Evolutionary conservation across 2,888 invertebrate species (phyloP).

Genomic region (Rhopalosiphum nymphaeae): DNA sequence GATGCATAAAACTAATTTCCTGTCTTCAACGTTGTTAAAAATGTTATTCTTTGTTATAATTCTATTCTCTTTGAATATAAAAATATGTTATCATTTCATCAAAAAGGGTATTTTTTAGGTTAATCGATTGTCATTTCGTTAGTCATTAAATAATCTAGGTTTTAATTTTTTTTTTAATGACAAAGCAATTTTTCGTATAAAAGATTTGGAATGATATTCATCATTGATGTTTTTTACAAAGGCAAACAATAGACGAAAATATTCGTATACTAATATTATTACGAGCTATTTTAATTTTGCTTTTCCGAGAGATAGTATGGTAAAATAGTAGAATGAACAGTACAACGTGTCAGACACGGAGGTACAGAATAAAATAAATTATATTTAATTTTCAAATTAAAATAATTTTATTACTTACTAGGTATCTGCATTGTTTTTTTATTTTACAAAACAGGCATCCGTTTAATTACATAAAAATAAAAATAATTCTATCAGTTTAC

Average conservation of each 20-base stretch:
- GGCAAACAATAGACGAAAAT: background rate
- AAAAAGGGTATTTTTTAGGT: background rate
- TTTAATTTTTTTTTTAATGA: background rate
- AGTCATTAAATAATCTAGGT: background rate
- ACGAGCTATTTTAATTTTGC: background rate
- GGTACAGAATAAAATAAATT: background rate
- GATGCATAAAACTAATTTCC: background rate
- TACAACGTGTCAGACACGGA: background rate
- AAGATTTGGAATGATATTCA: background rate
- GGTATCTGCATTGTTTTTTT: background rate
- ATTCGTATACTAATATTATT: background rate
- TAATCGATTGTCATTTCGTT: background rate
- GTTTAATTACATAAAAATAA: background rate
- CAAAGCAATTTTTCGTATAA: background rate
- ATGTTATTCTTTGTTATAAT: background rate
- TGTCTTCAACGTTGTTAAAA: background rate
- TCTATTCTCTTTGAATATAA: background rate
- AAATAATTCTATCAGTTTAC: background rate
- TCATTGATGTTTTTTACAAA: background rate
- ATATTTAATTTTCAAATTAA: background rate
- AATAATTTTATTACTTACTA: background rate
- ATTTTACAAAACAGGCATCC: background rate
- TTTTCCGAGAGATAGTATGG: background rate
- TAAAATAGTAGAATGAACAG: background rate
- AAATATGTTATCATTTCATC: background rate